phyloP scores from a whole-genome alignment of 2,797 vertebrate genomes.

The Manis pentadactyla region DNA sequence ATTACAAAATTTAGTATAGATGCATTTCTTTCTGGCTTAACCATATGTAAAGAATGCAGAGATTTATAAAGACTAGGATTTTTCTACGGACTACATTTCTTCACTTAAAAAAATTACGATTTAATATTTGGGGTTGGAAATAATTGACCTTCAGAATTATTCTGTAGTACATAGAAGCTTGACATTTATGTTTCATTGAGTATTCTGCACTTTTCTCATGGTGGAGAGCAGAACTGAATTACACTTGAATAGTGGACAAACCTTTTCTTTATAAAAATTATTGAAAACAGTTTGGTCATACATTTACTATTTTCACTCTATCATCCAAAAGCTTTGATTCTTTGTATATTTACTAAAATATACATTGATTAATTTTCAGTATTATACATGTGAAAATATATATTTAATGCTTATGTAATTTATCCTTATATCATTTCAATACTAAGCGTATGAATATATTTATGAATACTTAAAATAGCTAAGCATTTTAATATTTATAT shows the following conservation, averaged over 20 bases:
- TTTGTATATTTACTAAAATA: conserved; percentile 48
- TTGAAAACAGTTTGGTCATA: conserved; percentile 12
- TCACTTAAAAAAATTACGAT: conserved; percentile 39
- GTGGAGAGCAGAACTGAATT: not conserved
- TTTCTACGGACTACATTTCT: conserved; percentile 1
- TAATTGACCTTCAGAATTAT: conserved; percentile 53
- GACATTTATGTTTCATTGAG: not conserved
- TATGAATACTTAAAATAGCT: conserved; percentile 8
- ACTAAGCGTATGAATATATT: not conserved
- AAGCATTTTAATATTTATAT: not conserved
- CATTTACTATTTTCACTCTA: not conserved
- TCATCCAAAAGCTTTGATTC: conserved; percentile 3
- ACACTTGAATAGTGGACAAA: conserved; percentile 11
- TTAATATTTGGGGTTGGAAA: conserved; percentile 36
- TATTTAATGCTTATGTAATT: conserved; percentile 4
- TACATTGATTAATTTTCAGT: not conserved
- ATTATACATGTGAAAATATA: not conserved
- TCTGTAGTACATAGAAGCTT: not conserved
- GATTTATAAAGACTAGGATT: not conserved
- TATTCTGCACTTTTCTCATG: not conserved
- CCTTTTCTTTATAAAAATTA: conserved; percentile 21
- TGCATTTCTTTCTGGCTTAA: not conserved
- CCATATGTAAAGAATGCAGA: conserved; percentile 2
- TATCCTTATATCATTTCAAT: not conserved
- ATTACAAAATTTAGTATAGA: conserved; percentile 1